phyloP scores from a whole-genome alignment of 2,113 vertebrate genomes.

The Eulacestoma nigropectus region DNA sequence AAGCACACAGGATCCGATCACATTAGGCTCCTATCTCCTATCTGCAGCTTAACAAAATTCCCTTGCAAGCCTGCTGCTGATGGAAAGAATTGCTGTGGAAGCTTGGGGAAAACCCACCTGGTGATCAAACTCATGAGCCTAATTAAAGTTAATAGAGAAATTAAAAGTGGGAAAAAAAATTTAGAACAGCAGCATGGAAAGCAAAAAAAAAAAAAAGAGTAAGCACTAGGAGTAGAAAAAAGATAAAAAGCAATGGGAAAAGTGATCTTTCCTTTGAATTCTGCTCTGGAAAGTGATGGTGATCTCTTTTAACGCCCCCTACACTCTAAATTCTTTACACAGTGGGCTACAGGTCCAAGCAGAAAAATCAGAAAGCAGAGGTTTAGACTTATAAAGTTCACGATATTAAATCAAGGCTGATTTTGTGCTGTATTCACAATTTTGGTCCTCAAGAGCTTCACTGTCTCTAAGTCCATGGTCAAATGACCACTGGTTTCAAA shows the following conservation, averaged over 20 bases:
- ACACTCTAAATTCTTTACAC: not conserved
- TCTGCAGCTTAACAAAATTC: slow-evolving; percentile 26
- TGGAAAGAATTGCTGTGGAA: slow-evolving; percentile 52
- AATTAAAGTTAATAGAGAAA: slow-evolving; percentile 73
- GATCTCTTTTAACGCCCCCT: not conserved
- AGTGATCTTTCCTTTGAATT: not conserved
- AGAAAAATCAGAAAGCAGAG: not conserved
- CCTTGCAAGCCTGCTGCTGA: slow-evolving; percentile 26
- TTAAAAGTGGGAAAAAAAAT: slow-evolving; percentile 54
- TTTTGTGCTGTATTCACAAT: not conserved
- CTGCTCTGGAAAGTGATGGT: not conserved
- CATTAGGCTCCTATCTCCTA: slow-evolving; percentile 22
- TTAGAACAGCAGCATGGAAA: not conserved
- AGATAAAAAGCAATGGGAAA: slow-evolving; percentile 24
- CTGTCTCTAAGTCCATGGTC: not conserved
- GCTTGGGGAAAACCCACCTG: slow-evolving; percentile 72
- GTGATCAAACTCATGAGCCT: slow-evolving; percentile 65
- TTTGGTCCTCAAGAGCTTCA: not conserved
- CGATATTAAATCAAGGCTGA: not conserved
- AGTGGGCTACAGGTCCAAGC: not conserved
- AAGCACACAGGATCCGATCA: not conserved
- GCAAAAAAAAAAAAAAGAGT: not conserved
- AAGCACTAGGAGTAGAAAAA: not conserved
- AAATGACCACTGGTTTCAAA: not conserved
- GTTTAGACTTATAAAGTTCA: not conserved